Evolutionary conservation across 2,797 vertebrate genomes (phyloP).

Genomic region (Garrulus glandarius): DNA sequence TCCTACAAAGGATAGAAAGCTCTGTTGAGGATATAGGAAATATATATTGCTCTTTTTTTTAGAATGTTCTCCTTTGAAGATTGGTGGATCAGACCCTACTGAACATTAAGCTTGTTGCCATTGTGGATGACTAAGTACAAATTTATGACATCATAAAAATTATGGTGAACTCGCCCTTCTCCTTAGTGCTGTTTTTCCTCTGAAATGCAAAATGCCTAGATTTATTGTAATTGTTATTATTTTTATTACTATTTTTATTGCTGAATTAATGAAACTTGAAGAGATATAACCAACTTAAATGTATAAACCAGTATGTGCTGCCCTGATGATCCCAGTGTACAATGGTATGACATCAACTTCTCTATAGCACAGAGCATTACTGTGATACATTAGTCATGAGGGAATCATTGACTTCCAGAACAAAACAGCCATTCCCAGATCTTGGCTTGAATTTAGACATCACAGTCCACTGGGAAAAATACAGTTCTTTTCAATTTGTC

Average conservation of each 20-base stretch:
- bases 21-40: neutral
- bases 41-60: neutral
- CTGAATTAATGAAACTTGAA: neutral
- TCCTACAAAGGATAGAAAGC: neutral
- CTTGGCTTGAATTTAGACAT: neutral
- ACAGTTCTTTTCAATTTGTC: neutral
- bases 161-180: neutral
- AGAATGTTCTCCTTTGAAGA: neutral
- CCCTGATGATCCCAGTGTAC: neutral
- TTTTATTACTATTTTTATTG: neutral
- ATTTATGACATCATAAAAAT: neutral
- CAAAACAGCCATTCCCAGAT: neutral
- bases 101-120: neutral
- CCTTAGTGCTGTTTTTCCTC: neutral
- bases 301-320: neutral
- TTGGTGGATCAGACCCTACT: neutral
- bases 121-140: neutral
- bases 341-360: neutral
- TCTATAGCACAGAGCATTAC: neutral
- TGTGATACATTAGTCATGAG: neutral
- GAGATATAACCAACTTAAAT: neutral
- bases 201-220: neutral
- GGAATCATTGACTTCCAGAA: neutral
- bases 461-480: neutral
- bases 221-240: neutral